Evolutionary conservation across 2,113 vertebrate genomes (phyloP).

Genomic region (Panurus biarmicus): DNA sequence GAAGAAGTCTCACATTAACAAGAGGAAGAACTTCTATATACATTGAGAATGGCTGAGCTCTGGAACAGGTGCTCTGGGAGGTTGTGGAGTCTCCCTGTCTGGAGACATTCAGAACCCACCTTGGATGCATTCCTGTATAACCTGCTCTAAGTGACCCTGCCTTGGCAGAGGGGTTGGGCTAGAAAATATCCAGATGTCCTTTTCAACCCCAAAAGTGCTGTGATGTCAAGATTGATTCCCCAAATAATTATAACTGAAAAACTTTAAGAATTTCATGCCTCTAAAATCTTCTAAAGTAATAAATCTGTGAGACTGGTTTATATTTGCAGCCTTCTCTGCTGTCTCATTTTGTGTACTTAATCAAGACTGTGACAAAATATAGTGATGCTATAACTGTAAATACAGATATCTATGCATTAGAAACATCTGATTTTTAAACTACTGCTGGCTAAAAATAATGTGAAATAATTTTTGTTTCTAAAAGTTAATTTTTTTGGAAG

Average conservation of each 20-base stretch:
- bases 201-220: neutral
- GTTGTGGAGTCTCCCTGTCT: rapidly evolving
- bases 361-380: neutral
- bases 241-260: neutral
- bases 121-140: neutral
- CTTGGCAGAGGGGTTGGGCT: neutral
- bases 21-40: neutral
- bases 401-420: neutral
- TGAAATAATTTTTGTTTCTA: neutral
- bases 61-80: neutral
- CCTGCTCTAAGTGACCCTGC: neutral
- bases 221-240: neutral
- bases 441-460: neutral
- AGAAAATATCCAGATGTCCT: neutral
- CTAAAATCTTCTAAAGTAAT: neutral
- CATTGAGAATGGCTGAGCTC: neutral
- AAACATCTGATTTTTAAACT: neutral
- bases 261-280: neutral
- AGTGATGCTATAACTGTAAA: neutral
- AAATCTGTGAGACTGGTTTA: neutral
- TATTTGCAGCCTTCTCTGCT: neutral
- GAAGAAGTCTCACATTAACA: neutral
- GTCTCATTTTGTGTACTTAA: neutral
- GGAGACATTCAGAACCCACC: neutral
- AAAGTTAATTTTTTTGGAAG: neutral